Conservation (phyloP, 2,797 vertebrate genomes). For the Knipowitschia caucasica region DNA sequence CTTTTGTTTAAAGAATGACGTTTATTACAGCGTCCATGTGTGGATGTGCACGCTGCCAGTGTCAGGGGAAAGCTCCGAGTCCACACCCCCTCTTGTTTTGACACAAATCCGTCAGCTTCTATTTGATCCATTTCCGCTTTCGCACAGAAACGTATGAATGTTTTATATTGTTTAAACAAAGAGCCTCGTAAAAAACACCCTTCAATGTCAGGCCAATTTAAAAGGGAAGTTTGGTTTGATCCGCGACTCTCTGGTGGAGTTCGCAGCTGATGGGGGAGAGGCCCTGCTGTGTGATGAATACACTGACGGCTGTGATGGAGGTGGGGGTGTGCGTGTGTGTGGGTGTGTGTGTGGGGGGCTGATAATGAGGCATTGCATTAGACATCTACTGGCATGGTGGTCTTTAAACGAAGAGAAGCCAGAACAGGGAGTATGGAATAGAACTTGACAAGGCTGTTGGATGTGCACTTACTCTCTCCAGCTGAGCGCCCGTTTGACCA, state of each 20-base stretch:
- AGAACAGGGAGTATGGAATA: slow-evolving; percentile 47
- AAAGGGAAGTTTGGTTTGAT: slow-evolving; percentile 20
- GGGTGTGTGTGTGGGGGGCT: slow-evolving; percentile 34
- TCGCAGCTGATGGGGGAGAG: slow-evolving; percentile 30
- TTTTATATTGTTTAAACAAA: not conserved
- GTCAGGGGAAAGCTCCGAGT: no score
- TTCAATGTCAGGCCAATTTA: slow-evolving; percentile 17
- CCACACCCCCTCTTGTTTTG: no score
- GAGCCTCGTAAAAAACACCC: not conserved
- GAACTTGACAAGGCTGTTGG: slow-evolving; percentile 71
- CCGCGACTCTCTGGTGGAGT: slow-evolving; percentile 17
- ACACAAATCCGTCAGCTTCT: not conserved
- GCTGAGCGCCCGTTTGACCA: slow-evolving; percentile 64
- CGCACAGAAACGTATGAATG: not conserved
- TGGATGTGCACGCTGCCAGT: not conserved
- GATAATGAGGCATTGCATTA: slow-evolving; percentile 62
- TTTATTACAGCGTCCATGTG: no score
- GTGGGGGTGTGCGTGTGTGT: slow-evolving; percentile 27
- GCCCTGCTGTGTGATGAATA: slow-evolving; percentile 53
- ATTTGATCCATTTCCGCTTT: not conserved
- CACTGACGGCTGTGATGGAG: slow-evolving; percentile 46
- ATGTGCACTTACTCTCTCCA: slow-evolving; percentile 67
- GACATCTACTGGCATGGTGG: slow-evolving; percentile 51
- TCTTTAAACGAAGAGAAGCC: slow-evolving; percentile 47
- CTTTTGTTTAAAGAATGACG: no score